phyloP scores from a whole-genome alignment of 1,140 invertebrate species.

The Heliconius nattereri region DNA sequence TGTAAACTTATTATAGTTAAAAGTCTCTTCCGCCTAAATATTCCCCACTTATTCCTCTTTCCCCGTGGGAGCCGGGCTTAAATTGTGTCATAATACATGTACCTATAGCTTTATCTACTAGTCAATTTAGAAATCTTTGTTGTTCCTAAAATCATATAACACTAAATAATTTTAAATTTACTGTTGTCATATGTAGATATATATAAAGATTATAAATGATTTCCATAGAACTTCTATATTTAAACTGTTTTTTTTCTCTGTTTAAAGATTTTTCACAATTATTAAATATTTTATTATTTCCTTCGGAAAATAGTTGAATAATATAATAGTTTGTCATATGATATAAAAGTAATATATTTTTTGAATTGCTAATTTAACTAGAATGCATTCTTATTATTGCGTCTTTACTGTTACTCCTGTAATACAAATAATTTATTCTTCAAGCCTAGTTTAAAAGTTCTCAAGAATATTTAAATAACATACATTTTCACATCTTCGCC shows the following conservation, averaged over 20 bases:
- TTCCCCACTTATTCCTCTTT: too few relatives aligned
- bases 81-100: background rate
- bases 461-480: background rate
- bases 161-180: background rate
- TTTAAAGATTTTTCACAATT: background rate
- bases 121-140: background rate
- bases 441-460: background rate
- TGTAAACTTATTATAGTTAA: too few relatives aligned
- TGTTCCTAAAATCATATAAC: conserved; percentile 5
- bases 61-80: too few relatives aligned
- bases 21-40: too few relatives aligned
- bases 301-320: background rate
- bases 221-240: background rate
- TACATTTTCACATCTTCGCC: background rate
- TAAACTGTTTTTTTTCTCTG: background rate
- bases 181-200: background rate
- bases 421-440: background rate
- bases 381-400: background rate
- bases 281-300: background rate
- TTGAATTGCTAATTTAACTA: background rate
- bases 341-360: too few relatives aligned
- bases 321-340: background rate
- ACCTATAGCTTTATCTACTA: conserved; percentile 10
- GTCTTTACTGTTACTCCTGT: too few relatives aligned
- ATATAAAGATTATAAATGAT: background rate